Percentiles rank a stretch among this genome's conserved stretches.
phyloP scores from a whole-genome alignment of 2,797 vertebrate species.

The Anas acuta region DNA sequence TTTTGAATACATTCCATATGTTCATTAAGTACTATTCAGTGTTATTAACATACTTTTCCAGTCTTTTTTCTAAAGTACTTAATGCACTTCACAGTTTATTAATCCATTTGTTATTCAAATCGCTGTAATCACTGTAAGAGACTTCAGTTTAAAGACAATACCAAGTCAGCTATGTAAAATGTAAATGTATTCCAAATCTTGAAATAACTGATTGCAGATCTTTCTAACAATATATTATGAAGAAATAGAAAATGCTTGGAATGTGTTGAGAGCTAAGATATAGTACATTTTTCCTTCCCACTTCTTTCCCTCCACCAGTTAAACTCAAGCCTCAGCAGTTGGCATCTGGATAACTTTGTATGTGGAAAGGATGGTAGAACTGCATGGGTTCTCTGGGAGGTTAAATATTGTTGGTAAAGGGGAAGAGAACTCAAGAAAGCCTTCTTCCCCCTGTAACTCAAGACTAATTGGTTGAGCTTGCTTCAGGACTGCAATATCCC shows the following conservation, averaged over 20 bases:
- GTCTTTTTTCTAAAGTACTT: not conserved
- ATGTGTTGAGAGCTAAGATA: not conserved
- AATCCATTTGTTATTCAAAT: conserved; percentile 16
- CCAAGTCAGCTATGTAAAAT: not conserved
- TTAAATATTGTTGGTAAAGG: not conserved
- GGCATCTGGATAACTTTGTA: not conserved
- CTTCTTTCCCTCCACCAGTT: not conserved
- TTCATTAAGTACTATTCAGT: not conserved
- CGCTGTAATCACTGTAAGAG: not conserved
- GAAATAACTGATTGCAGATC: not conserved
- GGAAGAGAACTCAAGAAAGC: not conserved
- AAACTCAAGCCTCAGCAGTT: not conserved
- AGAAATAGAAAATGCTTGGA: not conserved
- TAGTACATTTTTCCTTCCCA: not conserved
- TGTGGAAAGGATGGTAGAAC: not conserved
- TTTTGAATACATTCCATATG: not conserved
- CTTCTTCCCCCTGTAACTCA: not conserved
- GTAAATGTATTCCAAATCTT: not conserved
- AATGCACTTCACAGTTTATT: conserved; percentile 21
- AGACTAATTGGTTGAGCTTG: not conserved
- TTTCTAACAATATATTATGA: not conserved
- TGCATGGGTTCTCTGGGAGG: not conserved
- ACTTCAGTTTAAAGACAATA: not conserved
- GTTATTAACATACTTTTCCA: not conserved
- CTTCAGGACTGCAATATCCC: not conserved